These are phyloP conservation scores for Oscheius sp. DNA, from an alignment of 2,888 invertebrate genomes.

Conservation along the genomic window DNA sequence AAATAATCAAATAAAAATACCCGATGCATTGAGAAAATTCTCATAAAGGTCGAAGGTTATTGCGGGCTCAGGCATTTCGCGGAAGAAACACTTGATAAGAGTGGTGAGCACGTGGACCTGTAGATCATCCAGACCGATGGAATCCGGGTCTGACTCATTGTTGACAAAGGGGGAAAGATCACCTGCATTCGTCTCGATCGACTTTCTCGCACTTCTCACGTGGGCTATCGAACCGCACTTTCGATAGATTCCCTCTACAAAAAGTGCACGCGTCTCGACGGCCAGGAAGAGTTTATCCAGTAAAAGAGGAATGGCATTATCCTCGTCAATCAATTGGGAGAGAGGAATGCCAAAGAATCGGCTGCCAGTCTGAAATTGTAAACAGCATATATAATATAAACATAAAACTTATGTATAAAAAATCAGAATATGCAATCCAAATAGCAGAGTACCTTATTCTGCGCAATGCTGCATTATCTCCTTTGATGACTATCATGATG, in stretches of 20 bases:
- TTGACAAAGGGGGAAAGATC: background rate
- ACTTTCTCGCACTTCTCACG: constrained; percentile 71
- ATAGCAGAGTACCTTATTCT: too few relatives aligned
- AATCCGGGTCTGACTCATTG: constrained; percentile 76
- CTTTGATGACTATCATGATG: too few relatives aligned
- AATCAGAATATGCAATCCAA: too few relatives aligned
- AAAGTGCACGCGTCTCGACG: constrained; percentile 89
- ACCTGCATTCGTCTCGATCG: constrained; percentile 72
- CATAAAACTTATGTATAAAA: too few relatives aligned
- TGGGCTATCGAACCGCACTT: constrained; percentile 79
- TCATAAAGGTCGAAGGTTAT: constrained; percentile 92
- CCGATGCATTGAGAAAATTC: constrained; percentile 87
- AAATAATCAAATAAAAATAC: constrained; percentile 75
- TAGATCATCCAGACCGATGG: constrained; percentile 80
- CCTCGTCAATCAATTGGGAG: constrained; percentile 76
- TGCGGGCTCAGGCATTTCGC: constrained; percentile 91
- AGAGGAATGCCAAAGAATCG: constrained; percentile 85
- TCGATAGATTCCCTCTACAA: constrained; percentile 88
- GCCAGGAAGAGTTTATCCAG: constrained; percentile 87
- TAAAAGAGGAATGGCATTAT: constrained; percentile 78
- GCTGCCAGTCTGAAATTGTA: constrained; percentile 25
- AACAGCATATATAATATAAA: too few relatives aligned
- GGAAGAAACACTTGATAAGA: constrained; percentile 85
- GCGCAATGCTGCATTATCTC: too few relatives aligned
- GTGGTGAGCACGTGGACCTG: constrained; percentile 89